Evolutionary conservation across 1,140 invertebrate genomes (phyloP).

Genomic region (Diuraphis noxia): DNA sequence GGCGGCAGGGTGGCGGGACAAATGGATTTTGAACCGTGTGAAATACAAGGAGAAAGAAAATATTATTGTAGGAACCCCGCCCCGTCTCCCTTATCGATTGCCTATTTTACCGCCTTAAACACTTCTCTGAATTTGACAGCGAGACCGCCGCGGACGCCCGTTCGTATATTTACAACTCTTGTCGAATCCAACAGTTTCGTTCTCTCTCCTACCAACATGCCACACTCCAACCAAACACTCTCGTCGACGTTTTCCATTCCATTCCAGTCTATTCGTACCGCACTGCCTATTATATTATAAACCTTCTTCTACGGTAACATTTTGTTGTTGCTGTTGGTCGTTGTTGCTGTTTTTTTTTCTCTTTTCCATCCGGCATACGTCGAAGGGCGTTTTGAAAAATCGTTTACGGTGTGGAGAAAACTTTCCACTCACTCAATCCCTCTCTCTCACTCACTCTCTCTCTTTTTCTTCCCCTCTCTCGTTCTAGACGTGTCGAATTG

Average conservation of each 20-base stretch:
- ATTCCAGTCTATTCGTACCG: not conserved
- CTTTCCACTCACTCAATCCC: not conserved
- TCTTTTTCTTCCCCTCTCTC: not conserved
- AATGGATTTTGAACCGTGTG: conserved; percentile 36
- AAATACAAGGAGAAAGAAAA: conserved; percentile 38
- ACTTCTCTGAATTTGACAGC: conserved; percentile 52
- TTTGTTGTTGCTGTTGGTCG: conserved; percentile 37
- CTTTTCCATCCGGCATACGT: not conserved
- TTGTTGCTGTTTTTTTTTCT: conserved; percentile 12
- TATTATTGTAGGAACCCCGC: conserved; percentile 38
- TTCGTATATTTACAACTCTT: conserved; percentile 42
- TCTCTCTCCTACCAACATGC: not conserved
- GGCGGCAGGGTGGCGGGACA: not conserved
- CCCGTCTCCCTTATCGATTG: conserved; percentile 36
- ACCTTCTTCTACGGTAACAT: conserved; percentile 38
- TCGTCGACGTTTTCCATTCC: not conserved
- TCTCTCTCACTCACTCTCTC: not conserved
- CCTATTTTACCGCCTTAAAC: conserved; percentile 51
- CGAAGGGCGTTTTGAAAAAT: conserved; percentile 50
- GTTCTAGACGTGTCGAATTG: conserved; percentile 39
- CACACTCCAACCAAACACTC: not conserved
- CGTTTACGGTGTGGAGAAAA: not conserved
- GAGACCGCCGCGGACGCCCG: conserved; percentile 39
- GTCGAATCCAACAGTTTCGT: conserved; percentile 29
- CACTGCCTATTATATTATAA: not conserved